These are phyloP conservation scores for Myotis pilosus DNA, from an alignment of 2,797 vertebrate species.

Conservation along the genomic window DNA sequence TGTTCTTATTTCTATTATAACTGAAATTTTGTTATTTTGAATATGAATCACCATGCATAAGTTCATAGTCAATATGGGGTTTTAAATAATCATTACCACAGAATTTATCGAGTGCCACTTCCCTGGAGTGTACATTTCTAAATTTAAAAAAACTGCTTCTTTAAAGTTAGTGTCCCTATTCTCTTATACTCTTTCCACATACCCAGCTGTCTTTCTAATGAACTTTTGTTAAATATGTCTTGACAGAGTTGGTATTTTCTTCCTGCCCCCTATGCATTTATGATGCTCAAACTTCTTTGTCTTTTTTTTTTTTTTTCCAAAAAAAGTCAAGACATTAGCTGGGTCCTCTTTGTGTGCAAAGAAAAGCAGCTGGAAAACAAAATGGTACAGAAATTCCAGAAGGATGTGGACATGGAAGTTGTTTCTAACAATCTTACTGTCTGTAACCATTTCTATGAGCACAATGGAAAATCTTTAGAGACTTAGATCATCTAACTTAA, in stretches of 20 bases:
- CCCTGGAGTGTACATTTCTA: constrained; percentile 28
- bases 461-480: not conserved
- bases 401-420: not conserved
- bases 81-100: constrained; percentile 27
- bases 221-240: constrained; percentile 51
- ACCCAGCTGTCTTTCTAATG: constrained; percentile 22
- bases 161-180: not conserved
- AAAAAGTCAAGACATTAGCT: not conserved
- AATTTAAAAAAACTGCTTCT: not conserved
- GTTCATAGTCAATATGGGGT: not conserved
- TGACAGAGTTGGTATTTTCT: constrained; percentile 41
- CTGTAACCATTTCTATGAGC: not conserved
- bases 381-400: not conserved
- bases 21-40: constrained; percentile 12
- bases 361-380: not conserved
- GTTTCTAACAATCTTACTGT: not conserved
- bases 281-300: constrained; percentile 14
- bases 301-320: not conserved
- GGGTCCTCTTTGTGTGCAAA: not conserved
- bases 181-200: constrained; percentile 1
- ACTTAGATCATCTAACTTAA: not conserved
- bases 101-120: not conserved
- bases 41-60: not conserved
- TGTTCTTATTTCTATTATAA: constrained; percentile 17
- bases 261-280: constrained; percentile 30